These are phyloP conservation scores for Enteromius unitaeniatus DNA, from an alignment of 2,797 vertebrate species.

Conservation along the genomic window DNA sequence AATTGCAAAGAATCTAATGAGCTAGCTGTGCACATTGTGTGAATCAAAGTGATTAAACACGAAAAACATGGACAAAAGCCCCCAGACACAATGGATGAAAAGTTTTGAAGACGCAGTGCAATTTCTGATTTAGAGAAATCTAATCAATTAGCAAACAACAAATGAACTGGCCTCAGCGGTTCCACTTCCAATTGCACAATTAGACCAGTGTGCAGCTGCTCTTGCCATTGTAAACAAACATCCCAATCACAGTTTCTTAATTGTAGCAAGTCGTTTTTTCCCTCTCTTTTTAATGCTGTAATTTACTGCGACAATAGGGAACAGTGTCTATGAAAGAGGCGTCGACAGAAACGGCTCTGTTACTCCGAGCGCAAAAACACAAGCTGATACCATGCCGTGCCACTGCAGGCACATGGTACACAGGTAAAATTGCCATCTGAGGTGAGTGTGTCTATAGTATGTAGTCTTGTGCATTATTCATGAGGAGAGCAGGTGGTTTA, in stretches of 20 bases:
- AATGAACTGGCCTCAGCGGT: slow-evolving; percentile 67
- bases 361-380: slow-evolving; percentile 43
- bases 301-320: slow-evolving; percentile 51
- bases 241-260: slow-evolving; percentile 67
- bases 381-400: neutral
- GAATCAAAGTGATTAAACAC: slow-evolving; percentile 73
- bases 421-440: slow-evolving; percentile 50
- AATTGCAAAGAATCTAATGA: slow-evolving; percentile 43
- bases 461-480: slow-evolving; percentile 53
- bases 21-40: slow-evolving; percentile 51
- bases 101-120: slow-evolving; percentile 69
- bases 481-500: slow-evolving; percentile 51
- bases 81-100: slow-evolving; percentile 63
- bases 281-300: slow-evolving; percentile 50
- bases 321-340: slow-evolving; percentile 51
- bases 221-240: slow-evolving; percentile 69
- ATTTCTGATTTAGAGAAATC: slow-evolving; percentile 76
- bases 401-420: slow-evolving; percentile 30
- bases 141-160: slow-evolving; percentile 77
- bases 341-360: slow-evolving; percentile 51
- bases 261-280: slow-evolving; percentile 57
- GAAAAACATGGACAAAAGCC: slow-evolving; percentile 61
- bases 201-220: slow-evolving; percentile 74
- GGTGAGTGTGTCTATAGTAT: slow-evolving; percentile 41
- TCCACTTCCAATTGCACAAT: slow-evolving; percentile 78